phyloP scores from a whole-genome alignment of 2,113 vertebrate genomes.

The Ondatra zibethicus region DNA sequence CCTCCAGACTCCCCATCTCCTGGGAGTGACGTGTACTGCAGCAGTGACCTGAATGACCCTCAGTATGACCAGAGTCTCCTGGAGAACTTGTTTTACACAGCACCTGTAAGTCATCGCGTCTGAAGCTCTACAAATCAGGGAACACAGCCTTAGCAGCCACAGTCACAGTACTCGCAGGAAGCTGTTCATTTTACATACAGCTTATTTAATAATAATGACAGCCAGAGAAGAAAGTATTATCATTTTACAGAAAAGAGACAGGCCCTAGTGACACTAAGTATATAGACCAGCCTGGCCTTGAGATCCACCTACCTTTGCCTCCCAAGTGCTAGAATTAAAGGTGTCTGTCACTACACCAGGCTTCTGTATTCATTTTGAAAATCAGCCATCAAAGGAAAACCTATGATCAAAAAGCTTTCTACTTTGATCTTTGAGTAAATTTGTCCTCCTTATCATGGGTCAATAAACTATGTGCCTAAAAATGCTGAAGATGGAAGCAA shows the following conservation, averaged over 20 bases:
- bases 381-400: background rate
- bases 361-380: background rate
- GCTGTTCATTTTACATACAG: conserved; percentile 30
- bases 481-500: background rate
- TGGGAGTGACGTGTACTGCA: conserved; percentile 89
- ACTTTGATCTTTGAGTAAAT: conserved; percentile 16
- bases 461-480: background rate
- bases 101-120: conserved; percentile 88
- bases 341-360: background rate
- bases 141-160: background rate
- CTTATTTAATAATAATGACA: conserved; percentile 26
- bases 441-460: background rate
- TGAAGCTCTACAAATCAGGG: background rate
- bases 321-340: background rate
- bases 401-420: background rate
- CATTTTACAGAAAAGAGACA: conserved; percentile 26
- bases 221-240: background rate
- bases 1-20: conserved; percentile 89
- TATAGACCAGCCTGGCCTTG: background rate
- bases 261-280: background rate
- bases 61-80: conserved; percentile 96
- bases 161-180: background rate
- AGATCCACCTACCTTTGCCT: background rate
- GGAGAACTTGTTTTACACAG: conserved; percentile 94
- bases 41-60: conserved; percentile 94